phyloP scores from a whole-genome alignment of 2,113 vertebrate genomes.

The Equus przewalskii region DNA sequence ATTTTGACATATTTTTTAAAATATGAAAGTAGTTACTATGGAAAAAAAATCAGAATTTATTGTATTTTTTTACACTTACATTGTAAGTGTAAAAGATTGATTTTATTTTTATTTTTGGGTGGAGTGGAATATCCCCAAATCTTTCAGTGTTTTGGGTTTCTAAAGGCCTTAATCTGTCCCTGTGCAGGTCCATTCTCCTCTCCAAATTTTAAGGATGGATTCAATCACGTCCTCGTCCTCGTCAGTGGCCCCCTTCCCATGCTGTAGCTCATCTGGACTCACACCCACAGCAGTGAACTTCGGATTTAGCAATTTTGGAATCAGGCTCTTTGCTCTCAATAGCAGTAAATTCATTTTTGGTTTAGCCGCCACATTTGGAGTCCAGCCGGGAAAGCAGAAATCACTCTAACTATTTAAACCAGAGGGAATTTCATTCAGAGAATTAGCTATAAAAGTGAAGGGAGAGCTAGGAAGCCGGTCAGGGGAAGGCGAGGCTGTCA shows the following conservation, averaged over 20 bases:
- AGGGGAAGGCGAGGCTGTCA: not conserved
- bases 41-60: not conserved
- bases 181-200: not conserved
- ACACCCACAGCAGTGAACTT: not conserved
- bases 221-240: not conserved
- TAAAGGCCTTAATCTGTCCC: not conserved
- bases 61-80: not conserved
- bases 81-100: not conserved
- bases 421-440: not conserved
- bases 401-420: not conserved
- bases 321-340: not conserved
- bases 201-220: not conserved
- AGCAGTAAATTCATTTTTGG: not conserved
- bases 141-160: not conserved
- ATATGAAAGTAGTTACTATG: not conserved
- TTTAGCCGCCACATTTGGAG: not conserved
- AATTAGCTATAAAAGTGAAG: not conserved
- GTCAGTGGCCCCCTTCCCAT: not conserved
- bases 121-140: not conserved
- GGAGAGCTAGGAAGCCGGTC: not conserved
- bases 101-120: not conserved
- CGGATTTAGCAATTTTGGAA: slow-evolving; percentile 22
- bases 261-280: not conserved
- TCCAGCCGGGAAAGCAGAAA: not conserved
- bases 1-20: not conserved